Evolutionary conservation across 2,797 vertebrate genomes (phyloP).

Genomic region (Silurus aristotelis): DNA sequence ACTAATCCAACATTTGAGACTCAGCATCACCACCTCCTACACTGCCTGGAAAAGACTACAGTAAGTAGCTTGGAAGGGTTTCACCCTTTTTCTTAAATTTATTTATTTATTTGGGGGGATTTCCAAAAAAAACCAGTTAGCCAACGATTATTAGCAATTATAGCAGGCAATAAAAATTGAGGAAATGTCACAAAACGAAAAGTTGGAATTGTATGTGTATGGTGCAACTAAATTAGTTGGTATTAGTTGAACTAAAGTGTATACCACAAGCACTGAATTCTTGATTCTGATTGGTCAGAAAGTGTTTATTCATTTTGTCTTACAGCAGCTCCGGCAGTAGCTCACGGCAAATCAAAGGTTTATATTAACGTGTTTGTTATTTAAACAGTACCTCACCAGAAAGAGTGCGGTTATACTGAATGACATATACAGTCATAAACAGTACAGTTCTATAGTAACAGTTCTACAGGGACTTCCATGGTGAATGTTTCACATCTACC

Average conservation of each 20-base stretch:
- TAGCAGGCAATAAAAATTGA: background rate
- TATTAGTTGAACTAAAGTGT: background rate
- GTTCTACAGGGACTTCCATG: too few species aligned
- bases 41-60: conserved; percentile 96
- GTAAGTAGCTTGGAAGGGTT: conserved; percentile 72
- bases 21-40: conserved; percentile 91
- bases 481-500: background rate
- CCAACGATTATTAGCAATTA: background rate
- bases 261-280: background rate
- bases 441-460: background rate
- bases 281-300: background rate
- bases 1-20: conserved; percentile 84
- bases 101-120: background rate
- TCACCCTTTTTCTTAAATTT: conserved; percentile 6
- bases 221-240: too few species aligned
- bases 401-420: background rate
- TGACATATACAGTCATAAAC: background rate
- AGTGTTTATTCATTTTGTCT: background rate
- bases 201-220: background rate
- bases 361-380: background rate
- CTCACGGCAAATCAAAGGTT: background rate
- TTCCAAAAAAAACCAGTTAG: background rate
- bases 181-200: background rate
- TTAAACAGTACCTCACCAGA: background rate
- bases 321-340: background rate